A percentile compares a stretch with the other conserved stretches of the same genome.
Conservation (phyloP, 2,797 vertebrate species). For the Rhynchotus rufescens region DNA sequence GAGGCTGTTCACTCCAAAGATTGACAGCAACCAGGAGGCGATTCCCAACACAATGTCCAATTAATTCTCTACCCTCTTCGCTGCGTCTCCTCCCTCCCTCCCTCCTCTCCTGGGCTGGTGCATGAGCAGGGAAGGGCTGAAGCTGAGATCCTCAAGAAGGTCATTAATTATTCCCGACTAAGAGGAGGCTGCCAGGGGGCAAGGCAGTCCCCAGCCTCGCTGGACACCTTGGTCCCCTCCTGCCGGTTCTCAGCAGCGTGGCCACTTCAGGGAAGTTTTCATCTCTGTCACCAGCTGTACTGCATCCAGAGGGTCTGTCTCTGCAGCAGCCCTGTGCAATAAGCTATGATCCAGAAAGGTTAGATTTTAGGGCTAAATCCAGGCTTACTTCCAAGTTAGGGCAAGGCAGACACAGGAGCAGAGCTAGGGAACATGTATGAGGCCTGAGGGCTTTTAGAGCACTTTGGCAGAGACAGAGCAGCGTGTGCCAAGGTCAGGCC, state of each 20-base stretch:
- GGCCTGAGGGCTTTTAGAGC: background rate
- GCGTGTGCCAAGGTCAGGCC: accelerated
- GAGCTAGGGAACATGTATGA: background rate
- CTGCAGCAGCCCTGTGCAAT: background rate
- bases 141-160: slow-evolving; percentile 69
- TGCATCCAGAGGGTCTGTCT: background rate
- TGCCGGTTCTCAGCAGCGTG: background rate
- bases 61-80: slow-evolving; percentile 75
- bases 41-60: slow-evolving; percentile 77
- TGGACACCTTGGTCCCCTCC: background rate
- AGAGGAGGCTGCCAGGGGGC: slow-evolving; percentile 11
- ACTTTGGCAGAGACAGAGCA: background rate
- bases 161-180: slow-evolving; percentile 70
- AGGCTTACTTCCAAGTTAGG: background rate
- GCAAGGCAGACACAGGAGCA: background rate
- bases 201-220: background rate
- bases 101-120: slow-evolving; percentile 54
- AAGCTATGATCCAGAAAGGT: background rate
- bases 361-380: background rate
- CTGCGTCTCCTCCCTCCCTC: slow-evolving; percentile 41
- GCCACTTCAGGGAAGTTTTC: background rate
- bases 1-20: slow-evolving; percentile 77
- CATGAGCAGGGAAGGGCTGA: slow-evolving; percentile 71
- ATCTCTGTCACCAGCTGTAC: background rate
- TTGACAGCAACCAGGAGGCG: slow-evolving; percentile 75